Base-by-base conservation (phyloP, 2,113 vertebrate species). In the Nematolebias whitei region DNA sequence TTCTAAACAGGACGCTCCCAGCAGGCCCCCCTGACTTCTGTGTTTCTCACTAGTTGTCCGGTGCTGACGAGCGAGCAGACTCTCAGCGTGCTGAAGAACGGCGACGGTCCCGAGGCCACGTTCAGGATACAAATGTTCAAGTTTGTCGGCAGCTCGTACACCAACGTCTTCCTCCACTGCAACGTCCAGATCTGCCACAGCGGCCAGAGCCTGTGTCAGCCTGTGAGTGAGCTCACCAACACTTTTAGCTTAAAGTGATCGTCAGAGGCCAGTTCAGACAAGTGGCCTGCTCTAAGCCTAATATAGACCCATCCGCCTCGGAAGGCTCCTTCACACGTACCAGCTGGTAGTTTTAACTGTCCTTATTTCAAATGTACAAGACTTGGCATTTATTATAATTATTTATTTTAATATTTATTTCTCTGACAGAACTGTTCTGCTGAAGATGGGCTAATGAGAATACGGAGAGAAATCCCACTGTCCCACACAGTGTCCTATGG, bases 51-150 rank as follows among this genome's bases (percentile, higher is more conserved):
- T 35, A 94, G 89, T 41, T 94, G 91, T 40, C 89, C 90, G 7
- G 60, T 91, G 75, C 19, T 85, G 76, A 69, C 48, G 7, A 91
- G 87, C 8, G 68, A 89, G 44, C 87, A 93, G 88, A 93, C 78
- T 1, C 67, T 89, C 2, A 68, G 76, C 4, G 32, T 93, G 71
- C 65, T 92, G 77, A 92, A 50, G 73, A 95, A 91, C 4, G 88
- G 90, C 41, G 87, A 80, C 58, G 83, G 87, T 58, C 85, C 85
- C 0, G 88, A 94, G 80, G 88, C 91, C 79, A 85, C 29, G 43
- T 93, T 94, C 84, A 90, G 84, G 71, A 92, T 92, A 47, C 88
- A 92, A 72, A 91, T 94, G 87, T 90, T 95, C 63, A 93, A 90
- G 80, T 94, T 91, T 83, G 87, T 92, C 43, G 88, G 88, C 23